Evolutionary conservation across 1,140 invertebrate species (phyloP), one percentile per base, ranked within the genome.

Genomic region (Mesaphorura yosii): DNA sequence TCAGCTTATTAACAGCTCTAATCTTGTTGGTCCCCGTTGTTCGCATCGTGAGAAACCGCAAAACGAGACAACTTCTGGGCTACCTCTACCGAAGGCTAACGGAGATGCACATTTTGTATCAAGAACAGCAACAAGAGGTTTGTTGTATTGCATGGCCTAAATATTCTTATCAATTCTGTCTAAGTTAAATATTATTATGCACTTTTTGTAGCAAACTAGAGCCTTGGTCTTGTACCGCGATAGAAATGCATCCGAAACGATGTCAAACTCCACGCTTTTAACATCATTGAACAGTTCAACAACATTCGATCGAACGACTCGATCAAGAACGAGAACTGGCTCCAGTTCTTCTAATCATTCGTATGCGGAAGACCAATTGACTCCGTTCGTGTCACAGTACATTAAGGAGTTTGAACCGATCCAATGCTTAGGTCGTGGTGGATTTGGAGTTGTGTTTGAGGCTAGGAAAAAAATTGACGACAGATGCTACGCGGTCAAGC

Each of bases 361-460:
- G 17, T 4, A 51, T 28, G 19, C 19, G 23, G 48, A 34, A 7
- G 31, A 50, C 17, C 17, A 29, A n/a, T 10, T n/a, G n/a, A n/a
- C n/a, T 10, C 31, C 31, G 10, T 34, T 34, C 37, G 37, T 27
- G 3, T 57, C 55, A n/a, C 54, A 56, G 19, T 34, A 40, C 44
- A 7, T 50, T 20, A 48, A 20, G 17, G 91, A 96, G 65, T 97
- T 94, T 70, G 82, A 87, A 26, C 80, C 85, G 6, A 68, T 94
- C 29, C 73, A 80, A 53, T 84, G 86, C 60, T 72, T 98, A 1
- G 92, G 92, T 0, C 81, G 80, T 65, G 93, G 94, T n/a, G 94
- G 92, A 0, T 98, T 95, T 73, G 94, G 94, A 0, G 82, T 96
- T 20, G 94, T 98, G 0, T 97, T 96, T 72, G 86, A 96, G 69